These are phyloP conservation scores for Acanthosepion esculentum DNA, from an alignment of 2,888 invertebrate species.

Conservation along the genomic window DNA sequence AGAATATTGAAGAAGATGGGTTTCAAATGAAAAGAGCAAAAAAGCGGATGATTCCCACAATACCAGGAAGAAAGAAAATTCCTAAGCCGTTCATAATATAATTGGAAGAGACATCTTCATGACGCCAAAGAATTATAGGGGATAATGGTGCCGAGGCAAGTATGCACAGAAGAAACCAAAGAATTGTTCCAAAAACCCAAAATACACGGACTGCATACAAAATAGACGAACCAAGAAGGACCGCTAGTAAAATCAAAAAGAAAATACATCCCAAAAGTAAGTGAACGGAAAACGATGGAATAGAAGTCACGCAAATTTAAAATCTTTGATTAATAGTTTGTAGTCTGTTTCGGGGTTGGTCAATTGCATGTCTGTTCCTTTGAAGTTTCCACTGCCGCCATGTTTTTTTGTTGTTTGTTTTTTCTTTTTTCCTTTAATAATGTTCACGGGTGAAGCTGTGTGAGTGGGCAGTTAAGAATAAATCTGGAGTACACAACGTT, in stretches of 20 bases:
- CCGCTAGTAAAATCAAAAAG: not conserved
- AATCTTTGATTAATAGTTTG: not conserved
- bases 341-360: not conserved
- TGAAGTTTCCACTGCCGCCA: not conserved
- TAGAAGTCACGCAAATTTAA: not conserved
- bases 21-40: not conserved
- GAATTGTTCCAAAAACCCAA: not conserved
- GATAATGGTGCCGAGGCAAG: not conserved
- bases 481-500: no score
- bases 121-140: not conserved
- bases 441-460: no score
- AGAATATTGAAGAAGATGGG: no score
- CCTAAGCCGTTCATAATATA: not conserved
- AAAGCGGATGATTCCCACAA: not conserved
- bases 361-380: not conserved
- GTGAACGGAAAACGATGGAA: not conserved
- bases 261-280: not conserved
- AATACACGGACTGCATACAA: not conserved
- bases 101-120: not conserved
- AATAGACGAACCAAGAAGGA: no score
- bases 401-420: no score
- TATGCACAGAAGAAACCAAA: not conserved
- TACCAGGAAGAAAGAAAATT: not conserved
- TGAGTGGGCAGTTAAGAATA: no score
- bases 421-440: not conserved